A percentile compares a stretch with the other conserved stretches of the same genome.
phyloP scores from a whole-genome alignment of 2,113 vertebrate genomes.

The Toxotes jaculatrix region DNA sequence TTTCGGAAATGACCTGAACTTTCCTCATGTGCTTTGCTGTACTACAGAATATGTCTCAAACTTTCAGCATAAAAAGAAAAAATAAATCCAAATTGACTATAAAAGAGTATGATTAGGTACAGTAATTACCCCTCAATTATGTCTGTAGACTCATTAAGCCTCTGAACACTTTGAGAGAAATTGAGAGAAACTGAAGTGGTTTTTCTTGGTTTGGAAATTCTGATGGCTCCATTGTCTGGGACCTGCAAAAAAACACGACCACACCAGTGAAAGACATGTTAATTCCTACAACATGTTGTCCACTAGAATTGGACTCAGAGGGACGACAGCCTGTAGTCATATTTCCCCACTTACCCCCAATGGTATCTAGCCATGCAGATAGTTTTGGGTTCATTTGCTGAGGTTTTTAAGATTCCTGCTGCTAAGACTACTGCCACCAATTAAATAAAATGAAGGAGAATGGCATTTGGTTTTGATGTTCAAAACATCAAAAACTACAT shows the following conservation, averaged over 20 bases:
- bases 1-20: slow-evolving; percentile 26
- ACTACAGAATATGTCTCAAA: slow-evolving; percentile 30
- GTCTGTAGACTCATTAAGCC: slow-evolving; percentile 57
- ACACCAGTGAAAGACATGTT: slow-evolving; percentile 27
- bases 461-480: slow-evolving; percentile 20
- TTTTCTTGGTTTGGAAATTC: slow-evolving; percentile 44
- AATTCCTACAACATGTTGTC: slow-evolving; percentile 49
- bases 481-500: slow-evolving; percentile 6
- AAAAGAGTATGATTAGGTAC: slow-evolving; percentile 53
- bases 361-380: slow-evolving; percentile 5
- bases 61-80: slow-evolving; percentile 42
- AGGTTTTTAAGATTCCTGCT: slow-evolving; percentile 13
- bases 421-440: neutral
- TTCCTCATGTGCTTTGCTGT: slow-evolving; percentile 1
- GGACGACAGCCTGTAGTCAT: slow-evolving; percentile 35
- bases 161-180: slow-evolving; percentile 43
- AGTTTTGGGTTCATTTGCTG: slow-evolving; percentile 6
- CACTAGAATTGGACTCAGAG: slow-evolving; percentile 43
- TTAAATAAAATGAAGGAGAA: neutral
- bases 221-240: slow-evolving; percentile 51
- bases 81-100: slow-evolving; percentile 44
- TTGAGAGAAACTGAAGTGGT: slow-evolving; percentile 35
- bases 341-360: slow-evolving; percentile 32
- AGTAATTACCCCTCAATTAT: slow-evolving; percentile 54
- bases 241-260: slow-evolving; percentile 30